Base-by-base conservation (phyloP, 2,888 invertebrate species). In the Smittia aterrima region DNA sequence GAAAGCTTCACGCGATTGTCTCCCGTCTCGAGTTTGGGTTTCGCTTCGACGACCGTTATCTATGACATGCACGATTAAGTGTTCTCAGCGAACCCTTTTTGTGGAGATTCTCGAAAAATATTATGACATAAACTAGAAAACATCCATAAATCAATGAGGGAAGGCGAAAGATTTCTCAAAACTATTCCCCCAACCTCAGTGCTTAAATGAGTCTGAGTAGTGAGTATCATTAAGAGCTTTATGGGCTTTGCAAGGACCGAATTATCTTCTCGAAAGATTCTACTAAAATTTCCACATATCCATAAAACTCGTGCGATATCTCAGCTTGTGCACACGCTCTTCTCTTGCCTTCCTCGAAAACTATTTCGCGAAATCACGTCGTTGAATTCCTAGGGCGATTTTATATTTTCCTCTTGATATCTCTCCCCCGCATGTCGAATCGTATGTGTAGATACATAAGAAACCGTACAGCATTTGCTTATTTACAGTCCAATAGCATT, bases 321-420 rank as follows among this genome's bases (percentile, higher is more conserved):
- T 58, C 18, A 18, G 20, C n/a, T 11, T 4, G 58, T 58, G 22
- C 20, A 13, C 58, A 22, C 47, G 47, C 47, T 13, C 47, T 47
- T n/a, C 4, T 11, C 32, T 6, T 47, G 2, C 11, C 47, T 13
- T 18, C 58, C 58, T 58, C 58, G 58, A 18, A 4, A 58, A 58
- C 58, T 58, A 58, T 70, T 70, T 70, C 70, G 70, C 70, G 70
- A 70, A 41, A 70, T 70, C 70, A 70, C 70, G 70, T 70, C 53
- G 22, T 22, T 4, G 40, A 54, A 54, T 70, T 70, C 70, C 70
- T 70, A 54, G 70, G 70, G 70, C 68, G 68, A 68, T 68, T 68
- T 47, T 41, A 68, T 47, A 68, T 47, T 16, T 66, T 24, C 54
- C 66, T 66, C 32, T 66, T 66, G 22, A 38, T 67, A 38, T 40